phyloP scores from a whole-genome alignment of 2,113 vertebrate species.

The Nematolebias whitei region DNA sequence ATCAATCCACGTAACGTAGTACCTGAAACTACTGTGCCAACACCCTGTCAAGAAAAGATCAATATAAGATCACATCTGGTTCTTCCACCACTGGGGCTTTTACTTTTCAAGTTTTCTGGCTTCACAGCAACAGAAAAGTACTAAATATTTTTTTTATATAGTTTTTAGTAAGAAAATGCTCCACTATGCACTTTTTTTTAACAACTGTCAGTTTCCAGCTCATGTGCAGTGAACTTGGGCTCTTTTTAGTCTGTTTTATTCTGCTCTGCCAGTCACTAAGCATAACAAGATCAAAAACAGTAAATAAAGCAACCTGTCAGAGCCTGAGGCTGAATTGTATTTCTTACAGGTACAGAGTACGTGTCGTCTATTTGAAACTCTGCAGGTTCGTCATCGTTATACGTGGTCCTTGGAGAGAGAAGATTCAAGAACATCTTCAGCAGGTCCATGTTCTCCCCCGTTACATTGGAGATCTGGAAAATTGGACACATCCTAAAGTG shows the following conservation, averaged over 20 bases:
- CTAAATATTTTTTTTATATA: no score
- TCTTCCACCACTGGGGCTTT: no score
- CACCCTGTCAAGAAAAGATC: conserved; percentile 80
- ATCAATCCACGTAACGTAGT: conserved; percentile 93
- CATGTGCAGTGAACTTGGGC: background rate
- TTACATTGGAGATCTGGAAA: conserved; percentile 97
- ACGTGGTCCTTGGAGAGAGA: conserved; percentile 90
- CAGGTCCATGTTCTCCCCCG: conserved; percentile 93
- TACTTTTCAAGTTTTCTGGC: no score
- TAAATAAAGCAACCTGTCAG: no score
- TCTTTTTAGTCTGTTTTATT: background rate
- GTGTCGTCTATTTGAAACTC: conserved; percentile 98
- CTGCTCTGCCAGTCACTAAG: background rate
- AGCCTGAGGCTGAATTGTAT: background rate
- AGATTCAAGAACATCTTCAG: conserved; percentile 98
- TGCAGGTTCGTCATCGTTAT: conserved; percentile 89
- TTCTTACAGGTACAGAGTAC: conserved; percentile 92
- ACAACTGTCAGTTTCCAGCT: background rate
- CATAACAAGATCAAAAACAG: background rate
- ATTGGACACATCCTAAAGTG: conserved; percentile 93
- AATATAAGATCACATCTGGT: background rate
- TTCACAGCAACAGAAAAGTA: no score
- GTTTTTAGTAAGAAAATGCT: background rate
- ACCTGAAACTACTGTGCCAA: conserved; percentile 94
- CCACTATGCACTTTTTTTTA: background rate